A percentile compares a stretch with the other conserved stretches of the same genome.
Evolutionary conservation across 2,888 invertebrate species (phyloP).

Genomic region (Ophioninae sp.): DNA sequence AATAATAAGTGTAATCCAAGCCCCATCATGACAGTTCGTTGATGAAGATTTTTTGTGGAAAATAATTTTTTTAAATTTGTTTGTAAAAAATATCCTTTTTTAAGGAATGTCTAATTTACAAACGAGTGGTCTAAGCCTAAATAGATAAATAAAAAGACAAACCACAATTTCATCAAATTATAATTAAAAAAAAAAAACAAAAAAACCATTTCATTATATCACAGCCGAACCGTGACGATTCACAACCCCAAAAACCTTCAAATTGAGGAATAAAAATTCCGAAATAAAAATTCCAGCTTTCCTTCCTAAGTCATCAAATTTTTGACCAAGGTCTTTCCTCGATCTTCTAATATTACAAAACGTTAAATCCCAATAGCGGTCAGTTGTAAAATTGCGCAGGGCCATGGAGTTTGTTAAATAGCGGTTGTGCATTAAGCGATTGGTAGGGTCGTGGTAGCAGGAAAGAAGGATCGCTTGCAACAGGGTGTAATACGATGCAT

Average conservation of each 20-base stretch:
- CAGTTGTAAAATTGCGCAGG: not conserved
- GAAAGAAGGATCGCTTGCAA: constrained; percentile 20
- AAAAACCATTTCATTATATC: not conserved
- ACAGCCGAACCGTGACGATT: too few relatives aligned
- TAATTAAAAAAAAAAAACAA: not conserved
- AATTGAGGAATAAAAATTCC: too few relatives aligned
- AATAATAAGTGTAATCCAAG: not conserved
- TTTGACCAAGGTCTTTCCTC: not conserved
- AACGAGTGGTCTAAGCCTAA: not conserved
- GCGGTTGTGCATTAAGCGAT: constrained; percentile 35
- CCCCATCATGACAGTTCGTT: not conserved
- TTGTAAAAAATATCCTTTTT: too few relatives aligned
- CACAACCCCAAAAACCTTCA: not conserved
- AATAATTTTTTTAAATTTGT: too few relatives aligned
- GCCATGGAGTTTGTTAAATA: constrained; percentile 6
- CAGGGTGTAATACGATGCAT: constrained; percentile 25
- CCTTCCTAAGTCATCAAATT: not conserved
- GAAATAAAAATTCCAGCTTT: too few relatives aligned
- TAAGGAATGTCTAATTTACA: not conserved
- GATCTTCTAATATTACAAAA: not conserved
- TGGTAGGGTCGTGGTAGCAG: constrained; percentile 2
- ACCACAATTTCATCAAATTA: not conserved
- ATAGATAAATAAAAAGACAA: not conserved
- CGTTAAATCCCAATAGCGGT: not conserved
- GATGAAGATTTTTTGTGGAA: too few relatives aligned